These are phyloP conservation scores for Meiosimyza decipiens DNA, from an alignment of 2,888 invertebrate genomes.

Conservation along the genomic window DNA sequence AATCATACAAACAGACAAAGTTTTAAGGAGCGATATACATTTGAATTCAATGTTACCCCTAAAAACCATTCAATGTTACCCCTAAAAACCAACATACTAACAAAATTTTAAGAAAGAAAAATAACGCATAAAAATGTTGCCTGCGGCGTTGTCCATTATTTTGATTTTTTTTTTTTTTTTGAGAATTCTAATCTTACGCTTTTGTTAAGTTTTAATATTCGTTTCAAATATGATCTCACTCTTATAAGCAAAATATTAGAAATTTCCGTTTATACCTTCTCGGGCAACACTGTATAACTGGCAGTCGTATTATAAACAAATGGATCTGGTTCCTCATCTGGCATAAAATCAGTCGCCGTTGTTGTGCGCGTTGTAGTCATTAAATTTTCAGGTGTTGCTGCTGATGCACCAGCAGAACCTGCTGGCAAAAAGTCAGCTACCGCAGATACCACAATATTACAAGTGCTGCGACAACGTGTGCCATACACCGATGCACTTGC, in stretches of 20 bases:
- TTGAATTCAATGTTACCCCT: too few relatives aligned
- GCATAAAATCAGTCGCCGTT: slow-evolving; percentile 41
- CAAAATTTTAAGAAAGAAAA: too few relatives aligned
- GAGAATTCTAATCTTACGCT: too few relatives aligned
- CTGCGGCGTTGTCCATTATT: too few relatives aligned
- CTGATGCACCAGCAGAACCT: slow-evolving; percentile 22
- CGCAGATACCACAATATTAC: slow-evolving; percentile 74
- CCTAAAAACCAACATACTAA: too few relatives aligned
- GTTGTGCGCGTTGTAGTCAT: not conserved
- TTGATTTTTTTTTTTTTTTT: too few relatives aligned
- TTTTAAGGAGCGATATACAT: too few relatives aligned
- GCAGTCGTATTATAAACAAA: slow-evolving; percentile 62
- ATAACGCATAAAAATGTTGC: too few relatives aligned
- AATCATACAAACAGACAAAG: too few relatives aligned
- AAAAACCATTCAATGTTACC: too few relatives aligned
- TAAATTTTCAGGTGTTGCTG: slow-evolving; percentile 25
- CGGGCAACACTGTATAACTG: slow-evolving; percentile 57
- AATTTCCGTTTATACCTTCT: slow-evolving; percentile 51
- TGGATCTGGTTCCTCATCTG: slow-evolving; percentile 54
- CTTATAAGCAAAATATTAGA: not conserved
- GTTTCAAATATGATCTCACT: slow-evolving; percentile 14
- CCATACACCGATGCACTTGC: slow-evolving; percentile 51
- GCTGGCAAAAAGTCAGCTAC: slow-evolving; percentile 64
- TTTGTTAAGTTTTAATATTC: too few relatives aligned
- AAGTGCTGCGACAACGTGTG: slow-evolving; percentile 73